Conservation (phyloP, 92 coral and sea anemone species). For the Desmophyllum pertusum region DNA sequence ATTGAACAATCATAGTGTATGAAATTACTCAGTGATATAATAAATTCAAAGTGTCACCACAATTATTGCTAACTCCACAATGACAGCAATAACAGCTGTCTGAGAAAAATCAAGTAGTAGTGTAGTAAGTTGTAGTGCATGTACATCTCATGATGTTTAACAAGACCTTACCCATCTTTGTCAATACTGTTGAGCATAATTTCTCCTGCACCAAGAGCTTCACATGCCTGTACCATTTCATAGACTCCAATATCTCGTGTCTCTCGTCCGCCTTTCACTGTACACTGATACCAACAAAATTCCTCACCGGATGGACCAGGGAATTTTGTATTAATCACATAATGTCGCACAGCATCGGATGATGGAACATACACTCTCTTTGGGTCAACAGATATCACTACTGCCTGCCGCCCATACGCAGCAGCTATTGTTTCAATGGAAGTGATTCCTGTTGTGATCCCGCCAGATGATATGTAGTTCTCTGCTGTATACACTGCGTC, state of each 20-base stretch:
- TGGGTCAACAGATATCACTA: constrained; percentile 68
- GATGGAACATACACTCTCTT: constrained; percentile 58
- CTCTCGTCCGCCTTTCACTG: constrained; percentile 67
- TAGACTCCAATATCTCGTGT: constrained; percentile 62
- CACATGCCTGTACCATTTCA: constrained; percentile 66
- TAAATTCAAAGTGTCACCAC: too few relatives aligned
- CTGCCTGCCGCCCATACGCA: constrained; percentile 64
- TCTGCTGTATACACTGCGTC: constrained; percentile 68
- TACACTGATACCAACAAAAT: constrained; percentile 67
- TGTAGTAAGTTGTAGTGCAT: background rate
- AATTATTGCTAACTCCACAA: too few relatives aligned
- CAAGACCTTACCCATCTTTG: constrained; percentile 62
- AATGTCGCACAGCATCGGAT: constrained; percentile 42
- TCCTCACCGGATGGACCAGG: constrained; percentile 57
- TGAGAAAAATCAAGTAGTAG: too few relatives aligned
- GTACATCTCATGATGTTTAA: background rate
- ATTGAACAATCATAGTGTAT: too few relatives aligned
- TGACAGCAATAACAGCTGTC: too few relatives aligned
- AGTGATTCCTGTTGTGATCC: constrained; percentile 49
- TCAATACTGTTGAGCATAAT: constrained; percentile 65
- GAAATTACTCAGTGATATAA: too few relatives aligned
- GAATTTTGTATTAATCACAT: constrained; percentile 45
- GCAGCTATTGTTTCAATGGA: constrained; percentile 65
- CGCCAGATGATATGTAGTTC: constrained; percentile 51
- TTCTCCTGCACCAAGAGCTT: constrained; percentile 70